Conservation (phyloP, 2,113 vertebrate genomes). For the Brachypodius melanocephalos region DNA sequence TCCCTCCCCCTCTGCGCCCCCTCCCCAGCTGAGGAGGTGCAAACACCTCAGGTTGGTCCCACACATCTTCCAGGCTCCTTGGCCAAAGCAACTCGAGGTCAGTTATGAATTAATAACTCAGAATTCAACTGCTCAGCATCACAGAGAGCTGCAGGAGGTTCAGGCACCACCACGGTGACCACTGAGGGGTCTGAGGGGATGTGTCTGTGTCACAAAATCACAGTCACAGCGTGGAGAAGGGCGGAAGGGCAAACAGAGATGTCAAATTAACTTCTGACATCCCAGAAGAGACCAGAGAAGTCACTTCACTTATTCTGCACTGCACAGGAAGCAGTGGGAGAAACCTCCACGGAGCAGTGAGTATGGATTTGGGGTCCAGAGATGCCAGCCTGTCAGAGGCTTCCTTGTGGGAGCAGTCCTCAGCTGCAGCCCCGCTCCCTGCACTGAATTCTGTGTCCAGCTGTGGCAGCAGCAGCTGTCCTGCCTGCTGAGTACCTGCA, state of each 20-base stretch:
- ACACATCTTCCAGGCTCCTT: too few relatives aligned
- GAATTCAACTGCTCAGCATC: not conserved
- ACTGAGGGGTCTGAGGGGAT: not conserved
- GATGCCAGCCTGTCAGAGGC: not conserved
- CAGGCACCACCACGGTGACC: not conserved
- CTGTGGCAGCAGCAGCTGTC: not conserved
- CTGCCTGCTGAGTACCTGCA: fast-evolving
- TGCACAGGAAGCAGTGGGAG: not conserved
- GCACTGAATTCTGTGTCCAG: not conserved
- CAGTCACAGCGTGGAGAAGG: fast-evolving
- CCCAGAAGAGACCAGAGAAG: not conserved
- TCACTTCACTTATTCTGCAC: not conserved
- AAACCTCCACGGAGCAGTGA: not conserved
- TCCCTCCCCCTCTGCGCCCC: not conserved
- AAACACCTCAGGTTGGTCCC: too few relatives aligned
- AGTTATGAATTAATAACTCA: too few relatives aligned
- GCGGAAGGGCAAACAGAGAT: not conserved
- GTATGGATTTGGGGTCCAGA: not conserved
- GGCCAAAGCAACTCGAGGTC: too few relatives aligned
- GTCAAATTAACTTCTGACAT: not conserved
- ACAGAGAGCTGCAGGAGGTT: not conserved
- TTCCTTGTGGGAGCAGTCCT: not conserved
- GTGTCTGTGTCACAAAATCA: fast-evolving
- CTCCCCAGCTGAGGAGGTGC: not conserved
- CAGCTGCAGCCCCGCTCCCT: not conserved